Evolutionary conservation across 2,888 invertebrate species (phyloP).

Genomic region (Cheilosia urbana): DNA sequence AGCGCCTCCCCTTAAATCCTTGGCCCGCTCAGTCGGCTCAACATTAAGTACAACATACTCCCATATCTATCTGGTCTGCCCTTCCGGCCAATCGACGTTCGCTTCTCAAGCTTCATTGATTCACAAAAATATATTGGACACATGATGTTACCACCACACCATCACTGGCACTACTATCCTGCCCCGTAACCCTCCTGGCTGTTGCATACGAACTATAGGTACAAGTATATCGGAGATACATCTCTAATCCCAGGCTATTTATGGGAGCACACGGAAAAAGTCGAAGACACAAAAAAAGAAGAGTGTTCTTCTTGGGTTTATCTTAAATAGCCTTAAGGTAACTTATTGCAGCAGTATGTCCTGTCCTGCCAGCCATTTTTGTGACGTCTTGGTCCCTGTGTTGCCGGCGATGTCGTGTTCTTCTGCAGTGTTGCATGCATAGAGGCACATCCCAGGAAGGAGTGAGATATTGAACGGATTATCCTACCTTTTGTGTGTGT

Average conservation of each 20-base stretch:
- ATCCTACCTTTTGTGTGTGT: conserved; percentile 66
- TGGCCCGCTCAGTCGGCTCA: conserved; percentile 59
- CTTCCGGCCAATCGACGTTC: conserved; percentile 75
- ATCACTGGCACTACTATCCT: conserved; percentile 7
- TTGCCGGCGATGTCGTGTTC: conserved; percentile 54
- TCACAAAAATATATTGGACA: conserved; percentile 74
- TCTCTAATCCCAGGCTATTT: conserved; percentile 73
- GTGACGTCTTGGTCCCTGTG: conserved; percentile 66
- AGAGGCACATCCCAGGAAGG: not conserved
- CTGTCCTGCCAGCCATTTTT: conserved; percentile 72
- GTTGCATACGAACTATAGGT: conserved; percentile 61
- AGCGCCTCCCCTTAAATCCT: conserved; percentile 11
- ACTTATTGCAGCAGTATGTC: conserved; percentile 75
- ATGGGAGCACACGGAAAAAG: conserved; percentile 56
- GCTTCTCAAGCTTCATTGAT: conserved; percentile 75
- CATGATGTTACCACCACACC: conserved; percentile 66
- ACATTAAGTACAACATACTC: conserved; percentile 63
- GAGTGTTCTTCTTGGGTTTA: conserved; percentile 70
- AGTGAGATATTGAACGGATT: conserved; percentile 74
- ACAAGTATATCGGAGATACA: conserved; percentile 64
- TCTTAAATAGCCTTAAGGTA: conserved; percentile 76
- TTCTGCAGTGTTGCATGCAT: conserved; percentile 63
- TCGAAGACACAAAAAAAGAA: conserved; percentile 13
- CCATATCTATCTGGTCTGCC: conserved; percentile 51
- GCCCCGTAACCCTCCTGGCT: conserved; percentile 53